Base-by-base conservation (phyloP, 2,113 vertebrate species). In the Indicator maculatus region DNA sequence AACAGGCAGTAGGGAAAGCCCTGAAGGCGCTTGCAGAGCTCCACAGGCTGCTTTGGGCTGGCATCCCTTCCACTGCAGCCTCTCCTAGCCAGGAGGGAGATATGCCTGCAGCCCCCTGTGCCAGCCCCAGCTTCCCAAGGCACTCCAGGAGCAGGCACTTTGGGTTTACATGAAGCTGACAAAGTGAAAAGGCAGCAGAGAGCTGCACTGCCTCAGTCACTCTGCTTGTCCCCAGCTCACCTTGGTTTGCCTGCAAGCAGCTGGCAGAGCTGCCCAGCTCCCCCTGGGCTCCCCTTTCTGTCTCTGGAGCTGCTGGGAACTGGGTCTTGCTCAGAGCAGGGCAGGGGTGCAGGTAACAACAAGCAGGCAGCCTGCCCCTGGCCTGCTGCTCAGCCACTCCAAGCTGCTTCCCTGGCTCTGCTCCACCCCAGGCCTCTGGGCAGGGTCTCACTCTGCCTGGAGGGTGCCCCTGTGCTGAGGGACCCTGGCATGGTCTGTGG, bases 181-280 rank as follows among this genome's bases (percentile, higher is more conserved):
- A 41, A 56, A 63, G 20, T 2, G 36, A 31, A 78, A 72, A 59
- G 0, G 1, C 8, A 44, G 1, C 63, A 9, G 38, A 65, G 72
- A 93, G 55, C 82, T 53, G 8, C 16, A 53, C 12, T 33, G 44
- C 27, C 59, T 58, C 66, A 55, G 69, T 4, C 71, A 5, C 53
- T 53, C 5, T 28, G 70, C 84, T 23, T 90, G 63, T 73, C 93
- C 94, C 94, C 71, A 87, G 71, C 78, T 94, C 86, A 93, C 93
- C 92, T 85, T 21, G 16, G 15, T 52, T 14, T 63, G 33, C 76
- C 86, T 86, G 2, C 0, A 1, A 80, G 92, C 16, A 36, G 77
- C 65, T 67, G 81, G 89, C 64, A 85, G 88, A 73, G 75, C 70
- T 6, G 0, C 89, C 41, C 81, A 67, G 84, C 53, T 83, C 88